Conservation (phyloP, 1,140 invertebrate species). For the Tetragonula clypearis region DNA sequence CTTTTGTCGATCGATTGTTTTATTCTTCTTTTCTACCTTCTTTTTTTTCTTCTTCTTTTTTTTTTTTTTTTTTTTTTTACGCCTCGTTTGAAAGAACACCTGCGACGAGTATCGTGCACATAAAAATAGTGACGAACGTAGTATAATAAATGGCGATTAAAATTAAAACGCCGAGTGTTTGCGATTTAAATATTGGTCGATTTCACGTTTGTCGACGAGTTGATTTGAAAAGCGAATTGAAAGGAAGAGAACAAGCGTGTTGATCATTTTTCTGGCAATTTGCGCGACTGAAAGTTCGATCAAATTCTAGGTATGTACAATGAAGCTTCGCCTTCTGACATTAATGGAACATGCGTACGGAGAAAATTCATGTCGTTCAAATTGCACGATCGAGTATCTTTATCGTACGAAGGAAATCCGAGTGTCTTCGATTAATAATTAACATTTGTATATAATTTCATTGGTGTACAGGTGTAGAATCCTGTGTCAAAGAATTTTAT, state of each 20-base stretch:
- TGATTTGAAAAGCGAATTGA: background rate
- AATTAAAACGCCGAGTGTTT: background rate
- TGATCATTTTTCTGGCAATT: background rate
- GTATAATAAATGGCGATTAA: constrained; percentile 26
- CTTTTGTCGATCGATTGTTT: background rate
- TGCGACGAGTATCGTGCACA: background rate
- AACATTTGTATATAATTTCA: background rate
- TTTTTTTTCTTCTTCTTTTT: background rate
- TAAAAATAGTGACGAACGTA: constrained; percentile 3
- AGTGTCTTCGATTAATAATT: background rate
- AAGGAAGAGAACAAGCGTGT: too few species aligned
- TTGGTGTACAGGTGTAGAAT: too few species aligned
- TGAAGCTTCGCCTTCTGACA: background rate
- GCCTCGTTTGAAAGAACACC: background rate
- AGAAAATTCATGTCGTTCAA: background rate
- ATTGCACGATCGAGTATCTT: background rate
- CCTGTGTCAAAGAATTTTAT: too few species aligned
- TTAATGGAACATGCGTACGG: background rate
- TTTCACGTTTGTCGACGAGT: constrained; percentile 24
- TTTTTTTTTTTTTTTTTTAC: too few species aligned
- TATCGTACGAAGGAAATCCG: too few species aligned
- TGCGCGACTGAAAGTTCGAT: background rate
- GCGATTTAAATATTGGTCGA: constrained; percentile 25
- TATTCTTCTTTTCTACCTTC: background rate
- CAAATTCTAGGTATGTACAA: background rate